phyloP scores from a whole-genome alignment of 2,797 vertebrate genomes.

The Antennarius maculatus region DNA sequence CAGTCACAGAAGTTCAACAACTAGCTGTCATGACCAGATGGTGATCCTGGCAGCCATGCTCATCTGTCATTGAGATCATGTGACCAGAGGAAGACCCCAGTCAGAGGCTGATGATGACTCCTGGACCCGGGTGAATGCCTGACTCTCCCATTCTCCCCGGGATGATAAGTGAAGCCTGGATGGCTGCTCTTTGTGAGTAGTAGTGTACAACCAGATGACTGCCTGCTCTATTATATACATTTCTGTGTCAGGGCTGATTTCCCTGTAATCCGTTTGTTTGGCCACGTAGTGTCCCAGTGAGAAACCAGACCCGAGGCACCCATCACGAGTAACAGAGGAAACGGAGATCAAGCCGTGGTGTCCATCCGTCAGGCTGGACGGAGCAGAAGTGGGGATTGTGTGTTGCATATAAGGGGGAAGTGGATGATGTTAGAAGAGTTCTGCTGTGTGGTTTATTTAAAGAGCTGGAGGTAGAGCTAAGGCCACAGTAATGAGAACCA shows the following conservation, averaged over 20 bases:
- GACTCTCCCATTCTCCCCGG: slow-evolving; percentile 32
- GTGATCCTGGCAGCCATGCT: slow-evolving; percentile 59
- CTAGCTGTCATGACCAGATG: slow-evolving; percentile 78
- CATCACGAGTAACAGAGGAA: slow-evolving; percentile 67
- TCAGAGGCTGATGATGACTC: slow-evolving; percentile 61
- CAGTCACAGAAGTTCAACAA: slow-evolving; percentile 81
- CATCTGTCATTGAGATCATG: slow-evolving; percentile 72
- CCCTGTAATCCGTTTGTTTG: slow-evolving; percentile 78
- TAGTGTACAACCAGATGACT: slow-evolving; percentile 37
- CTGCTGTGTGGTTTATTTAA: slow-evolving; percentile 79
- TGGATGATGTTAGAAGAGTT: slow-evolving; percentile 63
- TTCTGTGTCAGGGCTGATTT: slow-evolving; percentile 68
- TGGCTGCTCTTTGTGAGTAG: slow-evolving; percentile 21
- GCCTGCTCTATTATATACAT: slow-evolving; percentile 64
- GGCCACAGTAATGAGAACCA: slow-evolving; percentile 75
- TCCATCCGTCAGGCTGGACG: slow-evolving; percentile 65
- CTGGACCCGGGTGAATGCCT: slow-evolving; percentile 52
- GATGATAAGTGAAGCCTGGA: slow-evolving; percentile 59
- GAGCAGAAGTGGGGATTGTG: slow-evolving; percentile 53
- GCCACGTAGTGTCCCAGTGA: slow-evolving; percentile 69
- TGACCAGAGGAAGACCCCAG: slow-evolving; percentile 54
- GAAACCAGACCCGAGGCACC: slow-evolving; percentile 71
- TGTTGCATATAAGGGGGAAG: slow-evolving; percentile 53
- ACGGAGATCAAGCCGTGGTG: slow-evolving; percentile 69
- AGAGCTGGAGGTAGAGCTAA: slow-evolving; percentile 65